Percentiles rank a stretch among this genome's conserved stretches.
Conservation (phyloP, 2,113 vertebrate genomes). For the Riparia riparia region DNA sequence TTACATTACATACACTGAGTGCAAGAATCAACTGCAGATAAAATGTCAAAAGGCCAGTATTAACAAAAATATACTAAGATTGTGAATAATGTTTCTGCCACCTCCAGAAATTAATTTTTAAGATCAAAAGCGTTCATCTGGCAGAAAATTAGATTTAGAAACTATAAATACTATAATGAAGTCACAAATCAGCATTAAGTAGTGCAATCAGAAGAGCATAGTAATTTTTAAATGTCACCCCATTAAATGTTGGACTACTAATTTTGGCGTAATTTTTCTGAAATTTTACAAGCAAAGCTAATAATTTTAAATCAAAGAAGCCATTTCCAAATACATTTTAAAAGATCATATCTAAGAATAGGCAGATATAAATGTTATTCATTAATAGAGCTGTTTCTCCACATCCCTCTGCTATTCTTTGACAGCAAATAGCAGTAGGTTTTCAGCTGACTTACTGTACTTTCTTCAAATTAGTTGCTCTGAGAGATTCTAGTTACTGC, state of each 20-base stretch:
- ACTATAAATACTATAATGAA: slow-evolving; percentile 33
- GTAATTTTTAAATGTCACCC: slow-evolving; percentile 34
- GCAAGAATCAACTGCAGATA: neutral
- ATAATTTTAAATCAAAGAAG: slow-evolving; percentile 18
- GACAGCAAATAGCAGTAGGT: neutral
- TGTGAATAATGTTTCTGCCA: neutral
- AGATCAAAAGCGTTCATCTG: neutral
- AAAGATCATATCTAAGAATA: neutral
- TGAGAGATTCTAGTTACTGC: neutral
- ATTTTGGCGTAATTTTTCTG: slow-evolving; percentile 1
- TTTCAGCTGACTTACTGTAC: neutral
- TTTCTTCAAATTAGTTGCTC: neutral
- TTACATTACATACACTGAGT: neutral
- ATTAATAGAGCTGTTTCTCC: neutral
- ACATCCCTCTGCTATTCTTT: neutral
- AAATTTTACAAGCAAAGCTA: neutral
- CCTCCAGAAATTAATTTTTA: neutral
- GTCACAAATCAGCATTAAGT: neutral
- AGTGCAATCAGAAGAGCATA: neutral
- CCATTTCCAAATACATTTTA: neutral
- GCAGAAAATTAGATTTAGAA: slow-evolving; percentile 16
- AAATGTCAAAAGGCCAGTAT: neutral
- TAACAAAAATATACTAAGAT: neutral
- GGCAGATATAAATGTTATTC: neutral
- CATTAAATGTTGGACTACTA: neutral